Base-by-base conservation (phyloP, 2,797 vertebrate genomes). In the Tiaroga cobitis region DNA sequence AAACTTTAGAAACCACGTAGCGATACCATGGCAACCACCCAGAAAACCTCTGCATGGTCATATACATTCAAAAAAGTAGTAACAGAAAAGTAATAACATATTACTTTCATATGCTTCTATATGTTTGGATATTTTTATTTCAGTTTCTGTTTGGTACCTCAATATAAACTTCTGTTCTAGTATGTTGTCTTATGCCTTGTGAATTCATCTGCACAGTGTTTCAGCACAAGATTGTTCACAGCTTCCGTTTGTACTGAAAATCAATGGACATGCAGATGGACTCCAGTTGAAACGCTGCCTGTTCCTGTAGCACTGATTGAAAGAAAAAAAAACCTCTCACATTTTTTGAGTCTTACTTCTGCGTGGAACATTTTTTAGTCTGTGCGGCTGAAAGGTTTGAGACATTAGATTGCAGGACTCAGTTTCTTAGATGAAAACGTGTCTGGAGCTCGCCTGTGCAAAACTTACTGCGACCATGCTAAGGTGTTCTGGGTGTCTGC, bases 231-330 rank as follows among this genome's bases (percentile, higher is more conserved):
- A 82, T 74, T 84, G 83, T 39, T 68, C 76, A 59, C 63, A 77
- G 73, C 73, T 77, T 84, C 76, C 67, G 34, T 54, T 82, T 24
- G 24, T 74, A 37, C 56, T 63, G 59, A 83, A 83, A 83, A 83
- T 83, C 81, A 83, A 75, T 83, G 59, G 70, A 74, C 29, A 65
- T 65, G 72, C 70, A 74, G 70, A 75, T 83, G 70, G 72, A 68
- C 73, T 68, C 73, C 74, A 24, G 24, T 54, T 77, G 73, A 56
- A 77, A 77, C 9, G 61, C 34, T 76, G 72, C 73, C 70, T 41
- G 24, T 49, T 74, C 41, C 59, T 83, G 63, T 54, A 41, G 26
- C 49, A 26, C 63, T 41, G 82, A 68, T 54, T 68, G 15, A 73
- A 34, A 29, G 2, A 81, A 72, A 29, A 63, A 59, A 21, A 59